Base-by-base conservation (phyloP, 2,797 vertebrate genomes). In the Carcharodon carcharias region DNA sequence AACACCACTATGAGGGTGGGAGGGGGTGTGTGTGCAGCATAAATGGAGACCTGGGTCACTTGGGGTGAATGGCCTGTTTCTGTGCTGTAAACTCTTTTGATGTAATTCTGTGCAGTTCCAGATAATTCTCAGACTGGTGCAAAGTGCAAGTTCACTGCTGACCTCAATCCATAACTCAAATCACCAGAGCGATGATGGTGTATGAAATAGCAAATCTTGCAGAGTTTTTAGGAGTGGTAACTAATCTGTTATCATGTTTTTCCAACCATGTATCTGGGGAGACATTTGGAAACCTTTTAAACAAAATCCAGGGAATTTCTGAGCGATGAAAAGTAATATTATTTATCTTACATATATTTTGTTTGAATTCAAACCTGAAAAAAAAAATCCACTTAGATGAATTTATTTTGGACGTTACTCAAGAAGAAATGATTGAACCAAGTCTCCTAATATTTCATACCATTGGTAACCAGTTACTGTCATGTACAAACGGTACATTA, bases 311-410 rank as follows among this genome's bases (percentile, higher is more conserved):
- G 82, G 45, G 40, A 50, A 23, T 85, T 85, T 85, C 21, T 85
- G 82, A 23, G 45, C 50, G 82, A 50, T 26, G 82, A 85, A 23
- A 85, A 45, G 18, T 50, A 45, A 7, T 45, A 85, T 85, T 85
- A 50, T 85, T 85, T 50, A 85, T 50, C 45, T 85, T 85, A 18
- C 82, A 45, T 35, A n/a, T 85, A 21, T 50, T 85, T 85, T 50
- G 82, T 85, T 85, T 85, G 82, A 85, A 85, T 85, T 85, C 40
- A 85, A 85, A 85, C 45, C 45, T 85, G 82, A 50, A 85, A 85
- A 35, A 35, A n/a, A 85, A 85, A 85, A 85, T 50, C 82, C 40
- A 50, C 82, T 50, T 8, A 50, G 82, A 85, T 85, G 6, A 85
- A 85, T 85, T 85, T 85, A 50, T 85, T 85, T 85, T 85, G 82